A percentile compares a stretch with the other conserved stretches of the same genome.
phyloP scores from a whole-genome alignment of 2,113 vertebrate species.

The Fukomys damarensis region DNA sequence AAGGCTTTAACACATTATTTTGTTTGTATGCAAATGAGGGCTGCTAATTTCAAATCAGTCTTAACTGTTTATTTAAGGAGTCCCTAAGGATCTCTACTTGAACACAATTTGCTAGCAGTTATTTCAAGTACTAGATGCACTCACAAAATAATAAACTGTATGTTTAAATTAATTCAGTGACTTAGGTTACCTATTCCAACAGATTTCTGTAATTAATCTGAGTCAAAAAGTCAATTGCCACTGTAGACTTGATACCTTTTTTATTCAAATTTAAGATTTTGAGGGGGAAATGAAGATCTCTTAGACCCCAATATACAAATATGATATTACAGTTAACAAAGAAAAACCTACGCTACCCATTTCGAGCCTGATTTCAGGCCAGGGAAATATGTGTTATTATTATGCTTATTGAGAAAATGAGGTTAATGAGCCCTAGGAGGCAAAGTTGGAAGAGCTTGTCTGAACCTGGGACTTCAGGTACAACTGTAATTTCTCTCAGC shows the following conservation, averaged over 20 bases:
- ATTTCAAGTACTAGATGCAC: constrained; percentile 66
- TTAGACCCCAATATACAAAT: neutral
- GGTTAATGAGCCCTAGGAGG: neutral
- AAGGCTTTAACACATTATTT: constrained; percentile 78
- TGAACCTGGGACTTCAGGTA: neutral
- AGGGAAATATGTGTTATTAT: neutral
- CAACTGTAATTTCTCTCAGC: neutral
- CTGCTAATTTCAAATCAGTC: constrained; percentile 79
- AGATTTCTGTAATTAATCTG: constrained; percentile 31
- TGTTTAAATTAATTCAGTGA: constrained; percentile 72
- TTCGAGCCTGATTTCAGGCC: neutral
- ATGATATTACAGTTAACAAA: neutral
- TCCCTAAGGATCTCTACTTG: constrained; percentile 75
- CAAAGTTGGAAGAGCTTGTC: neutral
- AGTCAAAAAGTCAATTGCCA: neutral
- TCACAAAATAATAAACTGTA: constrained; percentile 74
- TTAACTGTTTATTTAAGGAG: constrained; percentile 80
- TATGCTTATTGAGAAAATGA: neutral
- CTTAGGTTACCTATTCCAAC: constrained; percentile 39
- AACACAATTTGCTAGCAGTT: constrained; percentile 80
- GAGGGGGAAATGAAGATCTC: neutral
- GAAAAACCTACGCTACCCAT: neutral
- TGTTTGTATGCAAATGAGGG: constrained; percentile 80
- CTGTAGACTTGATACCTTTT: neutral
- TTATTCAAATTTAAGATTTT: neutral